phyloP scores from a whole-genome alignment of 2,797 vertebrate species.

The Sebastes oblongus region DNA sequence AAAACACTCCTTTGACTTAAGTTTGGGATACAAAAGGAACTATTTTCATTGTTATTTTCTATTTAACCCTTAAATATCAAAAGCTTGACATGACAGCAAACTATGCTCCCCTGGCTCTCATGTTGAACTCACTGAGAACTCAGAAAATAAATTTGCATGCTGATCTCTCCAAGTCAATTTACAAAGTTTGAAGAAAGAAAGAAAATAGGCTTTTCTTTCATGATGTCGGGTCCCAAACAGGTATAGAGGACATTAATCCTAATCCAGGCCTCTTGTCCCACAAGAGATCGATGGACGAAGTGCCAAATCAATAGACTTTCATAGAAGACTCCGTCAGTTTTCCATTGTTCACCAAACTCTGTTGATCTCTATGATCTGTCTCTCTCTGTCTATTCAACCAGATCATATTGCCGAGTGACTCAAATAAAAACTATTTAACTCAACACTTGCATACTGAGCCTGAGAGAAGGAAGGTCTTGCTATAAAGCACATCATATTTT shows the following conservation, averaged over 20 bases:
- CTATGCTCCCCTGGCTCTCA: not conserved
- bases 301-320: constrained; percentile 72
- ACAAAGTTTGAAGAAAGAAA: constrained; percentile 29
- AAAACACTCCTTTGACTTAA: not conserved
- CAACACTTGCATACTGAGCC: not conserved
- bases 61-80: not conserved
- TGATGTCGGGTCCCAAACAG: constrained; percentile 63
- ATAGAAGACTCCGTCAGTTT: constrained; percentile 72
- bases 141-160: constrained; percentile 16
- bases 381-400: constrained; percentile 25
- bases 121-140: not conserved
- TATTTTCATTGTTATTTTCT: not conserved
- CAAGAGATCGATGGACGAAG: constrained; percentile 65
- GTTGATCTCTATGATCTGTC: constrained; percentile 58
- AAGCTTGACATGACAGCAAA: not conserved
- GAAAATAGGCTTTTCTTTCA: constrained; percentile 50
- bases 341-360: constrained; percentile 42
- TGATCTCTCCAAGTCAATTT: constrained; percentile 59
- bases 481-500: constrained; percentile 7
- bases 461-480: not conserved
- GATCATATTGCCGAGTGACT: constrained; percentile 18
- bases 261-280: constrained; percentile 65
- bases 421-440: constrained; percentile 20
- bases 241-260: constrained; percentile 69
- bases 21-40: not conserved